Conservation (phyloP, 1,140 invertebrate genomes). For the Musca vetustissima region DNA sequence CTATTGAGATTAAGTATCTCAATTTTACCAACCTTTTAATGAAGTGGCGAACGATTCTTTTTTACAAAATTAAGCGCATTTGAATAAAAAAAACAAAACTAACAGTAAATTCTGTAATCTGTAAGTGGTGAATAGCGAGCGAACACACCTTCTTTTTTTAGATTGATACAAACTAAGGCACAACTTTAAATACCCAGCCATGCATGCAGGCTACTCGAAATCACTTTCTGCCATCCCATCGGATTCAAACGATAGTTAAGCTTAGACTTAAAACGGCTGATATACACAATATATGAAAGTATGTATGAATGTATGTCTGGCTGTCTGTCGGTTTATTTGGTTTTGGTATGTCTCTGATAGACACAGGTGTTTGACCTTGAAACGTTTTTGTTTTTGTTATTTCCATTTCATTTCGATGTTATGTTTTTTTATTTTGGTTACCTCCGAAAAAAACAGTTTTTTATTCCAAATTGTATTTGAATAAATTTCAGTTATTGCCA, state of each 20-base stretch:
- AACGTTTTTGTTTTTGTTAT: conserved; percentile 6
- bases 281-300: no score
- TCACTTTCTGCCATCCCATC: no score
- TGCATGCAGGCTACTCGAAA: no score
- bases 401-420: neutral
- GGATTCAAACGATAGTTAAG: no score
- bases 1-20: neutral
- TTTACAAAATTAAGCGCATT: conserved; percentile 8
- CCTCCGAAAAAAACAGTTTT: conserved; percentile 3
- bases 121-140: no score
- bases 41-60: conserved; percentile 1
- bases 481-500: neutral
- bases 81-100: conserved; percentile 15
- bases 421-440: neutral
- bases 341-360: neutral
- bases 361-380: conserved; percentile 24
- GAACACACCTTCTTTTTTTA: no score
- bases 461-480: neutral
- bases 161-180: no score
- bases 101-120: conserved; percentile 8
- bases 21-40: conserved; percentile 12
- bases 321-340: neutral
- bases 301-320: no score
- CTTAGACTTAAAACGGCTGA: no score
- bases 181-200: no score